phyloP scores from a whole-genome alignment of 2,797 vertebrate genomes.

The Neoniphon sammara region DNA sequence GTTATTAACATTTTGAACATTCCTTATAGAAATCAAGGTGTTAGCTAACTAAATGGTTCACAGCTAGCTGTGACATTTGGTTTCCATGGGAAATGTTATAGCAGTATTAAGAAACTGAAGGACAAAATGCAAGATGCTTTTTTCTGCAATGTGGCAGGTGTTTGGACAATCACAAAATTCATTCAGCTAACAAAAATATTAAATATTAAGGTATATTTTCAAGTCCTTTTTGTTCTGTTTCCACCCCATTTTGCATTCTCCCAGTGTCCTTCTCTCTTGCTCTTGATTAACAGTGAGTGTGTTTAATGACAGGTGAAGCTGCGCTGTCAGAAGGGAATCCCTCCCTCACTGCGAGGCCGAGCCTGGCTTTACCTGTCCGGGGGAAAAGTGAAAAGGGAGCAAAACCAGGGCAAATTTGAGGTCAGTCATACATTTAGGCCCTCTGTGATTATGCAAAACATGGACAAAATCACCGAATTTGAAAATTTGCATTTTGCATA shows the following conservation, averaged over 20 bases:
- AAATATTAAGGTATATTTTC: too few relatives aligned
- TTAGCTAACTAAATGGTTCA: too few relatives aligned
- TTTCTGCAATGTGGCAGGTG: too few relatives aligned
- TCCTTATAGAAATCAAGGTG: too few relatives aligned
- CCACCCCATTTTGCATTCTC: neutral
- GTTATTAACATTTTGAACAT: too few relatives aligned
- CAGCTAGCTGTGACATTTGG: too few relatives aligned
- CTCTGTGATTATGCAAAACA: neutral
- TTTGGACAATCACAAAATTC: too few relatives aligned
- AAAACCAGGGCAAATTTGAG: constrained; percentile 89
- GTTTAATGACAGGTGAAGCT: constrained; percentile 87
- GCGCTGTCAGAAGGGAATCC: constrained; percentile 96
- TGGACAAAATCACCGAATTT: neutral
- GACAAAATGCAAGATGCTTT: too few relatives aligned
- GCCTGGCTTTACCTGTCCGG: constrained; percentile 97
- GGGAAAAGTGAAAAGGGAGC: constrained; percentile 93
- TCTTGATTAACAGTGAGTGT: constrained; percentile 20
- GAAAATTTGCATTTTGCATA: neutral
- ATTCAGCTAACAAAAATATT: too few relatives aligned
- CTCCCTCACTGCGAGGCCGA: constrained; percentile 92
- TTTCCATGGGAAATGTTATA: too few relatives aligned
- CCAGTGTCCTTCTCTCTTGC: neutral
- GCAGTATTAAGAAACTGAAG: too few relatives aligned
- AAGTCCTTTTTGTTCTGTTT: too few relatives aligned
- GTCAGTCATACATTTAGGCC: constrained; percentile 76